phyloP scores from a whole-genome alignment of 2,113 vertebrate genomes.

The Camelus bactrianus region DNA sequence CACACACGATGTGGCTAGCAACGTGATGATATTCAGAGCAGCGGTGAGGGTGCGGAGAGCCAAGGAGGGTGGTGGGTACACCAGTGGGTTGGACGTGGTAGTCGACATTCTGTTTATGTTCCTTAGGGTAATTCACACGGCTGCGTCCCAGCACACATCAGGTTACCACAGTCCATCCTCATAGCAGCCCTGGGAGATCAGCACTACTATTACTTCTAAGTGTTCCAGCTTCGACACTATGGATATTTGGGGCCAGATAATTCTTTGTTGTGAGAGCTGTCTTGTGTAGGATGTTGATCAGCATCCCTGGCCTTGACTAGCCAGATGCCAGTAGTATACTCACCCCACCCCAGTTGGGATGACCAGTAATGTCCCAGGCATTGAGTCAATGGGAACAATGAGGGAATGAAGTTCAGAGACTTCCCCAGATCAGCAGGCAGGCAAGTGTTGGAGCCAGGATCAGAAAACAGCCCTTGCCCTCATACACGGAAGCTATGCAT shows the following conservation, averaged over 20 bases:
- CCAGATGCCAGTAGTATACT: not conserved
- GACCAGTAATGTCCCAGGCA: not conserved
- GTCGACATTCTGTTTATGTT: rapidly evolving
- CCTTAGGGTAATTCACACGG: not conserved
- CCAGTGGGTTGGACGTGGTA: not conserved
- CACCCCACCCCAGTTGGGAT: rapidly evolving
- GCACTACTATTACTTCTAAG: not conserved
- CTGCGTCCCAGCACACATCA: not conserved
- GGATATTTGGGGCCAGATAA: not conserved
- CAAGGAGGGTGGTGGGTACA: not conserved
- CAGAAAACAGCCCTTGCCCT: not conserved
- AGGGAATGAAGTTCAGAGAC: not conserved
- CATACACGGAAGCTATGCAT: not conserved
- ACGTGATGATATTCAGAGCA: not conserved
- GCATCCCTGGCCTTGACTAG: not conserved
- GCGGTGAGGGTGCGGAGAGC: not conserved
- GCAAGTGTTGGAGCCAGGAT: not conserved
- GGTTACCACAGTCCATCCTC: not conserved
- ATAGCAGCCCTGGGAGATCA: not conserved
- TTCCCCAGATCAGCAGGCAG: not conserved
- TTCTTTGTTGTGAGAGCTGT: not conserved
- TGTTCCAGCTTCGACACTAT: not conserved
- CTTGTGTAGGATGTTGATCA: not conserved
- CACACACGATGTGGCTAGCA: not conserved
- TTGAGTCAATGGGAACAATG: not conserved